Evolutionary conservation across 2,797 vertebrate genomes (phyloP).

Genomic region (Cryptoblepharus egeriae): DNA sequence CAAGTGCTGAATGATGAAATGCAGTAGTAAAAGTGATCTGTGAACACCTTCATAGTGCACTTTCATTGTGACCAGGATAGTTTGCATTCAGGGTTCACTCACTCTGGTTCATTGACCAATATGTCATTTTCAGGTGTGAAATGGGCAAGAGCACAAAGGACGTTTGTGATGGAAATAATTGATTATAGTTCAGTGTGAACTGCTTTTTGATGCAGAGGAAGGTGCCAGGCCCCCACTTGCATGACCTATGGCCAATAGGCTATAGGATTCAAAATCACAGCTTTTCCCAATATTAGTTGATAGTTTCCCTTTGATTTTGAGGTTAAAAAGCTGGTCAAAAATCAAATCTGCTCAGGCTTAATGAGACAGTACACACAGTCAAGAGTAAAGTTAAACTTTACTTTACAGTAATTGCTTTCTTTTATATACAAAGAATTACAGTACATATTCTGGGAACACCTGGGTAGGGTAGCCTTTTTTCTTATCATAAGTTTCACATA

Average conservation of each 20-base stretch:
- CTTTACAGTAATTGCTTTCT: slow-evolving; percentile 89
- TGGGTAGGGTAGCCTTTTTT: slow-evolving; percentile 77
- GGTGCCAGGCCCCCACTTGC: not conserved
- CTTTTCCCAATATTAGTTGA: not conserved
- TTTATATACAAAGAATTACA: slow-evolving; percentile 93
- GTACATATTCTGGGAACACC: slow-evolving; percentile 85
- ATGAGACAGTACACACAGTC: slow-evolving; percentile 77
- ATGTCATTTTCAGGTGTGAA: not conserved
- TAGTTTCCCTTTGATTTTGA: not conserved
- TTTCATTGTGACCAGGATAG: not conserved
- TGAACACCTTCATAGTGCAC: not conserved
- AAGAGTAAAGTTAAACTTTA: slow-evolving; percentile 89
- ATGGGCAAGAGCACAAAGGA: not conserved
- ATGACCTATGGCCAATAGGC: no score
- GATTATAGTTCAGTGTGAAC: not conserved
- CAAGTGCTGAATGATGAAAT: not conserved
- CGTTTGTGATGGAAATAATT: not conserved
- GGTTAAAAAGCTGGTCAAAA: not conserved
- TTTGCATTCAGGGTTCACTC: not conserved
- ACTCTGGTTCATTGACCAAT: not conserved
- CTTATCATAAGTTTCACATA: slow-evolving; percentile 79
- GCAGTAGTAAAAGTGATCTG: not conserved
- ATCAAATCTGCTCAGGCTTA: slow-evolving; percentile 34
- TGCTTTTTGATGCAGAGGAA: not conserved
- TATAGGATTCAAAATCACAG: no score